Evolutionary conservation across 2,888 invertebrate species (phyloP).

Genomic region (Clitarchus hookeri): DNA sequence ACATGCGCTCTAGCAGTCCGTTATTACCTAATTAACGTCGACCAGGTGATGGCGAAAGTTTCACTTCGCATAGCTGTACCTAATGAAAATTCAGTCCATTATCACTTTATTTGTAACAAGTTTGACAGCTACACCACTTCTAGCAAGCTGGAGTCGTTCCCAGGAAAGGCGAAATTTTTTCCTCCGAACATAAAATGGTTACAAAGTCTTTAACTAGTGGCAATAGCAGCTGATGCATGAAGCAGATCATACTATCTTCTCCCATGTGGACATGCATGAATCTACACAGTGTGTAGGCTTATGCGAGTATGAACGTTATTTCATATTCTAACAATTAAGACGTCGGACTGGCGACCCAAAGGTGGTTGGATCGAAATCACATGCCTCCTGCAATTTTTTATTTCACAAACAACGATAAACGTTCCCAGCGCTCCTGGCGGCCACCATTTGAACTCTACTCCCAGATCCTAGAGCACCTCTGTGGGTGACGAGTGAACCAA

Average conservation of each 20-base stretch:
- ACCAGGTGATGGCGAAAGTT: not conserved
- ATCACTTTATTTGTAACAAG: not conserved
- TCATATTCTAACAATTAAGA: too few relatives aligned
- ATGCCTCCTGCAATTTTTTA: too few relatives aligned
- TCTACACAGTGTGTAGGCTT: too few relatives aligned
- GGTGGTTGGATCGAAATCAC: too few relatives aligned
- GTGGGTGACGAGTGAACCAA: too few relatives aligned
- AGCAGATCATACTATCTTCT: not conserved
- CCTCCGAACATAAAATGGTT: not conserved
- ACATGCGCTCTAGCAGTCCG: not conserved
- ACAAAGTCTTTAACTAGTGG: not conserved
- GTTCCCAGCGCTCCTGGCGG: too few relatives aligned
- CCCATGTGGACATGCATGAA: too few relatives aligned
- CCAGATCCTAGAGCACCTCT: too few relatives aligned
- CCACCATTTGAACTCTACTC: too few relatives aligned
- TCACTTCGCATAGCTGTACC: not conserved
- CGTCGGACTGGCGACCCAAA: too few relatives aligned
- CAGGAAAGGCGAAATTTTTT: not conserved
- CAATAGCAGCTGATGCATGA: not conserved
- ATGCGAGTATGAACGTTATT: too few relatives aligned
- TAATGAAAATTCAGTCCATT: not conserved
- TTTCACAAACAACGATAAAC: too few relatives aligned
- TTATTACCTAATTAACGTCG: not conserved
- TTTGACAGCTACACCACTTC: not conserved
- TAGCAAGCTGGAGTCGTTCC: not conserved